These are phyloP conservation scores for Poeciliopsis prolifica DNA, from an alignment of 2,113 vertebrate genomes.

Conservation along the genomic window DNA sequence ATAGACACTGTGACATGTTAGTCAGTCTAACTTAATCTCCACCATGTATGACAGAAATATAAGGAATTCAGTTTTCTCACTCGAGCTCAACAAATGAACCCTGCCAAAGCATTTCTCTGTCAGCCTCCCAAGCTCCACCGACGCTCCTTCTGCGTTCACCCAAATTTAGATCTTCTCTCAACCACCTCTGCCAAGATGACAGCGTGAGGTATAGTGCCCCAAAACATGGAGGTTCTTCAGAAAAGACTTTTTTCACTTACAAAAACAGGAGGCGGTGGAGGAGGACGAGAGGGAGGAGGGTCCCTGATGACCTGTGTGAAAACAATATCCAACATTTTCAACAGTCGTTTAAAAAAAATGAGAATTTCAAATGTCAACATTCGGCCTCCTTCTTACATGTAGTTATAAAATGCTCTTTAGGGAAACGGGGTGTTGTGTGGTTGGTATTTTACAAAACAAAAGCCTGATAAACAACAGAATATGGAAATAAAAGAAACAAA, in stretches of 20 bases:
- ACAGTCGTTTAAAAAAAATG: neutral
- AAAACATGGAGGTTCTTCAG: neutral
- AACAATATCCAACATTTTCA: neutral
- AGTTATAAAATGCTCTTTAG: neutral
- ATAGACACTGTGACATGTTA: neutral
- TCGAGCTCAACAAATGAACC: constrained; percentile 13
- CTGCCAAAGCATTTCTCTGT: constrained; percentile 7
- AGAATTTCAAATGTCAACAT: neutral
- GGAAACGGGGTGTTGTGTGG: neutral
- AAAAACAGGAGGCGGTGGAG: constrained; percentile 83
- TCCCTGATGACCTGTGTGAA: constrained; percentile 90
- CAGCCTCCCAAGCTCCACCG: constrained; percentile 15
- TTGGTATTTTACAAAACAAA: no score
- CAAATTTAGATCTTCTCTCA: constrained; percentile 26
- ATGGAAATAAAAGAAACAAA: neutral
- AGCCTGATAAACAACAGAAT: neutral
- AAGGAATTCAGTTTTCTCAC: constrained; percentile 16
- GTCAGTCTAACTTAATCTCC: neutral
- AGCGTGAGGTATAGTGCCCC: neutral
- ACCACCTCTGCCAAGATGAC: constrained; percentile 14
- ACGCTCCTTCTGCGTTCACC: constrained; percentile 28
- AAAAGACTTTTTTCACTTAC: constrained; percentile 69
- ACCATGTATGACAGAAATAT: neutral
- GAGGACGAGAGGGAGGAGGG: constrained; percentile 85
- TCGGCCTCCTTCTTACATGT: neutral